phyloP scores from a whole-genome alignment of 2,888 invertebrate species.

The Dilophus febrilis region DNA sequence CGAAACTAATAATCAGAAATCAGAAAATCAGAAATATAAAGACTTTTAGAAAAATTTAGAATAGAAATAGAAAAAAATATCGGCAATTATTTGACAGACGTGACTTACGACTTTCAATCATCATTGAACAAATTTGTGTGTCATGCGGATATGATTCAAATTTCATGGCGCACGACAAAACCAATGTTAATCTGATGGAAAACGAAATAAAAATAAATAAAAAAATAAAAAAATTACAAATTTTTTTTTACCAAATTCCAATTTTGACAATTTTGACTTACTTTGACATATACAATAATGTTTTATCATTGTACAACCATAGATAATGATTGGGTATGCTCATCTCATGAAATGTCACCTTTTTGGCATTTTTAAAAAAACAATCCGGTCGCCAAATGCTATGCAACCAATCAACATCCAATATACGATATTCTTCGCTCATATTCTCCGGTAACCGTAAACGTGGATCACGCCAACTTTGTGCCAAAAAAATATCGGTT shows the following conservation, averaged over 20 bases:
- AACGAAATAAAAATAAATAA: too few relatives aligned
- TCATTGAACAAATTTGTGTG: slow-evolving; percentile 83
- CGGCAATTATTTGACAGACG: background rate
- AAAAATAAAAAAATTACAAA: background rate
- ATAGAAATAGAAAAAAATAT: background rate
- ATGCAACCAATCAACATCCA: slow-evolving; percentile 80
- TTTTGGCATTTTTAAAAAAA: slow-evolving; percentile 87
- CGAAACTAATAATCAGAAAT: slow-evolving; percentile 52
- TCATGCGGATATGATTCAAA: slow-evolving; percentile 88
- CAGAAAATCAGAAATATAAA: slow-evolving; percentile 7
- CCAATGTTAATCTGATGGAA: slow-evolving; percentile 65
- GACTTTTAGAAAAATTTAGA: background rate
- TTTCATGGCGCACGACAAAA: slow-evolving; percentile 87
- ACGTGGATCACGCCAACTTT: slow-evolving; percentile 77
- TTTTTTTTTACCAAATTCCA: background rate
- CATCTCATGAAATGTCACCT: slow-evolving; percentile 88
- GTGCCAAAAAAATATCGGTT: slow-evolving; percentile 46
- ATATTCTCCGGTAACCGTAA: slow-evolving; percentile 81
- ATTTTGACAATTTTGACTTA: slow-evolving; percentile 31
- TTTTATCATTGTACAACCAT: slow-evolving; percentile 84
- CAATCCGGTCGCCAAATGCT: slow-evolving; percentile 83
- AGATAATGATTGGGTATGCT: slow-evolving; percentile 86
- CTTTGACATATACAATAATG: slow-evolving; percentile 84
- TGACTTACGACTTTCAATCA: slow-evolving; percentile 83
- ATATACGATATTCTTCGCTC: slow-evolving; percentile 79